Conservation (phyloP, 2,797 vertebrate species). For the Bovichtus variegatus region DNA sequence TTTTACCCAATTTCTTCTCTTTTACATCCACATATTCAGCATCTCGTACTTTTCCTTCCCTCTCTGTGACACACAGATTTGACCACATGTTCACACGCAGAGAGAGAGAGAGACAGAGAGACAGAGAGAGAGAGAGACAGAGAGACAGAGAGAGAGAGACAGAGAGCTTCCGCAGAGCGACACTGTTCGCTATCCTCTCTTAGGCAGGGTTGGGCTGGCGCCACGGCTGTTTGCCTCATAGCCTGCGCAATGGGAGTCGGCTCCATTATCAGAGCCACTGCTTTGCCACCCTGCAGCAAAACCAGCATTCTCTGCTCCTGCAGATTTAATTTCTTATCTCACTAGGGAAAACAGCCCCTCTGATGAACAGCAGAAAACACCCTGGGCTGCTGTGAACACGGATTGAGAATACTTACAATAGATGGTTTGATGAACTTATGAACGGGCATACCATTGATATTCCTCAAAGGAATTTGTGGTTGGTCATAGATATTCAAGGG, state of each 20-base stretch:
- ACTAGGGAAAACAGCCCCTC: conserved; percentile 74
- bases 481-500: conserved; percentile 45
- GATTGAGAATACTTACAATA: conserved; percentile 63
- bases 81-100: conserved; percentile 55
- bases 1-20: conserved; percentile 4
- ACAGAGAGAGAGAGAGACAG: conserved; percentile 11
- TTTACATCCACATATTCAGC: conserved; percentile 24
- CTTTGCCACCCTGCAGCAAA: conserved; percentile 81
- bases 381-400: conserved; percentile 67
- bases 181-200: conserved; percentile 75
- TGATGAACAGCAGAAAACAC: conserved; percentile 74
- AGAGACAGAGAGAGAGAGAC: conserved; percentile 11
- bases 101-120: conserved; percentile 5
- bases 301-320: conserved; percentile 78
- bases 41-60: conserved; percentile 21
- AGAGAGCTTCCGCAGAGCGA: conserved; percentile 41
- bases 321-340: conserved; percentile 84
- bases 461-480: conserved; percentile 41
- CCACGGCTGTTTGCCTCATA: conserved; percentile 80
- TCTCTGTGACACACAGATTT: conserved; percentile 61
- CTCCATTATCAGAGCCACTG: conserved; percentile 82
- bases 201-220: conserved; percentile 74
- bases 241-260: conserved; percentile 80
- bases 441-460: conserved; percentile 33
- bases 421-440: conserved; percentile 60